phyloP scores from a whole-genome alignment of 1,140 invertebrate genomes.

The Laupala kohalensis region DNA sequence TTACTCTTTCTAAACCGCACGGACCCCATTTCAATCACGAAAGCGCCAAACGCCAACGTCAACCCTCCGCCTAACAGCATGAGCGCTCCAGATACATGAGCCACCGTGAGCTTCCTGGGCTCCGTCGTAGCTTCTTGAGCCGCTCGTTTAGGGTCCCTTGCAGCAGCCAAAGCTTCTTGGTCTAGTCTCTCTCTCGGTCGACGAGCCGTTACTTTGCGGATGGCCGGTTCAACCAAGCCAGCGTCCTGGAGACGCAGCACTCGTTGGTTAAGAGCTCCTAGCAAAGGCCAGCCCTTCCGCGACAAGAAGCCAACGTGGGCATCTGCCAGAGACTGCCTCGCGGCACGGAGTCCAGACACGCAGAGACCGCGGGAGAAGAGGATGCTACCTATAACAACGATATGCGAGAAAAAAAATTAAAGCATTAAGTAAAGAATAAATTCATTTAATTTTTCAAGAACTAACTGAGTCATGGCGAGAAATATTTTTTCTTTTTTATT shows the following conservation, averaged over 20 bases:
- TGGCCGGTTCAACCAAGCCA: neutral
- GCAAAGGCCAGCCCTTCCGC: neutral
- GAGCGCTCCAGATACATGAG: neutral
- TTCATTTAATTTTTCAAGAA: too few relatives aligned
- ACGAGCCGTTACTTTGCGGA: neutral
- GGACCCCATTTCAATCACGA: neutral
- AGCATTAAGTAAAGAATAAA: too few relatives aligned
- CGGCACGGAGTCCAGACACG: neutral
- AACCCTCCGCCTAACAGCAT: neutral
- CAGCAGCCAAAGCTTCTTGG: neutral
- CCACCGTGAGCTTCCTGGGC: neutral
- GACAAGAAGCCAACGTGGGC: neutral
- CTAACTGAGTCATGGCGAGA: too few relatives aligned
- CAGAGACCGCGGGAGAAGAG: neutral
- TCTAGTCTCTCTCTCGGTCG: neutral
- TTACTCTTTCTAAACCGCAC: too few relatives aligned
- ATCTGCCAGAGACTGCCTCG: neutral
- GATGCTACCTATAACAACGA: neutral
- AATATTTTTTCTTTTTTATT: too few relatives aligned
- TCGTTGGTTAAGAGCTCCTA: neutral
- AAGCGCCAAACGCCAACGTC: too few relatives aligned
- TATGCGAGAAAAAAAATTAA: too few relatives aligned
- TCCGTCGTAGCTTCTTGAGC: neutral
- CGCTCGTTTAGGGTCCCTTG: neutral
- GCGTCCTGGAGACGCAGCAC: neutral